Evolutionary conservation across 1,140 invertebrate species (phyloP).

Genomic region (Caenorhabditis remanei): DNA sequence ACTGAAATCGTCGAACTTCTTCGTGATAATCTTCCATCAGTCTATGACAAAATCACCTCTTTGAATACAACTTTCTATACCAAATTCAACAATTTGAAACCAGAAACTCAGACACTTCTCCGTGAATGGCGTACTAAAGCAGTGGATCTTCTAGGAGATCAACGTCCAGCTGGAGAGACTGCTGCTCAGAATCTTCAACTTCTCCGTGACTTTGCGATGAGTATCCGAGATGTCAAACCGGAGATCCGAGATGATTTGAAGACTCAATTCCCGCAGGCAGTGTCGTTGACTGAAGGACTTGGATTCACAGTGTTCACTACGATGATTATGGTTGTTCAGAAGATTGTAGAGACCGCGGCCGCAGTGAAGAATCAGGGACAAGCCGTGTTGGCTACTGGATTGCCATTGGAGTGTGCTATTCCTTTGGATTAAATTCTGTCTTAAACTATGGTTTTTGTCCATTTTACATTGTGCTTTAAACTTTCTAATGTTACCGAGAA

Average conservation of each 20-base stretch:
- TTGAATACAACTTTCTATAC: constrained; percentile 49
- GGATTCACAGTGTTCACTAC: constrained; percentile 59
- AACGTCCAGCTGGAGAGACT: constrained; percentile 48
- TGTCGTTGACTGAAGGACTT: constrained; percentile 53
- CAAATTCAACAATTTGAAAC: constrained; percentile 54
- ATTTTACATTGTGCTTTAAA: too few species aligned
- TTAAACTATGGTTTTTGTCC: too few species aligned
- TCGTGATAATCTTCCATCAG: constrained; percentile 24
- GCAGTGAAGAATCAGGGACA: constrained; percentile 42
- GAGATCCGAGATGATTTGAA: constrained; percentile 51
- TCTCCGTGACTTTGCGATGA: constrained; percentile 38
- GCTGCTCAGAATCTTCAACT: constrained; percentile 52
- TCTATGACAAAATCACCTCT: constrained; percentile 52
- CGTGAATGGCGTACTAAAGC: constrained; percentile 55
- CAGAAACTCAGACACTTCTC: constrained; percentile 47
- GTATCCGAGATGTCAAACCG: constrained; percentile 24
- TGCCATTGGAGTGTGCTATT: constrained; percentile 10
- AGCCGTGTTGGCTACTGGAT: neutral
- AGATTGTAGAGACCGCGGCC: constrained; percentile 49
- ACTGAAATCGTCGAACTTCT: constrained; percentile 13
- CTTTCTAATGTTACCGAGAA: too few species aligned
- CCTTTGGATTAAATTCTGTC: constrained; percentile 11
- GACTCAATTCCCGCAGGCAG: constrained; percentile 53
- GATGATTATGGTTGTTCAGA: constrained; percentile 55
- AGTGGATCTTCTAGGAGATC: constrained; percentile 18